Base-by-base conservation (phyloP, 2,113 vertebrate species). In the Calonectris borealis region DNA sequence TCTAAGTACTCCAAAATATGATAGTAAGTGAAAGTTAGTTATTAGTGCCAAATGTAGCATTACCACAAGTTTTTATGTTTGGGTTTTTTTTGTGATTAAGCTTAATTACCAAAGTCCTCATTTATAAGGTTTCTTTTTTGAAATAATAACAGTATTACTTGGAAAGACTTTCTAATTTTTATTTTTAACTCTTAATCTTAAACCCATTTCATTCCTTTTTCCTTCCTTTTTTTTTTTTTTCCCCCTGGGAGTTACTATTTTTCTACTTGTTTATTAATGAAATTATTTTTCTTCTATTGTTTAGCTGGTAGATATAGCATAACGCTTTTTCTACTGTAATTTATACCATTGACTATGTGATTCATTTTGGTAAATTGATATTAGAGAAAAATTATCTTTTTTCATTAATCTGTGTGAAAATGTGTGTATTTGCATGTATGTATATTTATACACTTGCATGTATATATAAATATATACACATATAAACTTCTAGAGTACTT, bases 171-270 rank as follows among this genome's bases (percentile, higher is more conserved):
- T 15, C 12, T 25, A 46, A 15, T 44, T 60, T 73, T 60, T 55
- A 25, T 55, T 82, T 77, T 57, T 54, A 48, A 21, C 2, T 88
- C 20, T 58, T 38, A 51, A 29, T 62, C 42, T 44, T 85, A 82
- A 72, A 64, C 6, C 2, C 5, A n/a, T 42, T 69, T 44, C 1
- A 52, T 38, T 36, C 5, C 1, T 18, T 42, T 42, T 13, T 34
- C 3, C 51, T 44, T 31, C 2, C 16, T 22, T 16, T 21, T 14
- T 13, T 40, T 9, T 36, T 52, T n/a, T 14, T 25, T 15, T 1
- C 0, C 11, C 10, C 4, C 16, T 0, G 1, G 0, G 2, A 52
- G 2, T 69, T 49, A 36, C 4, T 40, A 2, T 52, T 87, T 86
- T 66, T 46, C 2, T 18, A 17, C 1, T 21, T 71, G 7, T 72